Evolutionary conservation across 2,797 vertebrate genomes (phyloP).

Genomic region (Sandelia bainsii): DNA sequence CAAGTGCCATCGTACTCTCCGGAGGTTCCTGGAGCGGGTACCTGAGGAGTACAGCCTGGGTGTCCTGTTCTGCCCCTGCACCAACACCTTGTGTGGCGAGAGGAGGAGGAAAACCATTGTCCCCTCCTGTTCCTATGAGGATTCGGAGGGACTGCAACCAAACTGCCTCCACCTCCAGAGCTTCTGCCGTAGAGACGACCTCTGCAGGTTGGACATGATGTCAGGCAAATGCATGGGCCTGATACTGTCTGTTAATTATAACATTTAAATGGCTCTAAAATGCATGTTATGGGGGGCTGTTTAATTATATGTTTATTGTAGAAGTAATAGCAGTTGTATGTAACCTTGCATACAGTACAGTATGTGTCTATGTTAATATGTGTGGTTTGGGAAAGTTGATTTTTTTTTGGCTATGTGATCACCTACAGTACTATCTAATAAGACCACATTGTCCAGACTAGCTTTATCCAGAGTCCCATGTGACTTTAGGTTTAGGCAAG

Average conservation of each 20-base stretch:
- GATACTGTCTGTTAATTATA: background rate
- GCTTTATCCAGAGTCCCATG: too few relatives aligned
- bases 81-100: conserved; percentile 90
- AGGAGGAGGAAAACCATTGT: conserved; percentile 94
- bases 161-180: conserved; percentile 91
- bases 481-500: too few relatives aligned
- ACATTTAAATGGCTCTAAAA: background rate
- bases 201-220: conserved; percentile 89
- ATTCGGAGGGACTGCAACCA: conserved; percentile 79
- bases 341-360: background rate
- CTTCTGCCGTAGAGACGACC: conserved; percentile 87
- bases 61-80: conserved; percentile 93
- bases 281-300: background rate
- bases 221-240: too few relatives aligned
- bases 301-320: background rate
- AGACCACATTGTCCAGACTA: too few relatives aligned
- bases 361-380: background rate
- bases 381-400: background rate
- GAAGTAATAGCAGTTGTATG: background rate
- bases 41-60: conserved; percentile 90
- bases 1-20: conserved; percentile 89
- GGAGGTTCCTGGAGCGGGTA: conserved; percentile 92
- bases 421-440: too few relatives aligned
- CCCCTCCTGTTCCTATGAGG: conserved; percentile 92
- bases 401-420: too few relatives aligned